phyloP scores from a whole-genome alignment of 1,140 invertebrate species.

The Orius insidiosus region DNA sequence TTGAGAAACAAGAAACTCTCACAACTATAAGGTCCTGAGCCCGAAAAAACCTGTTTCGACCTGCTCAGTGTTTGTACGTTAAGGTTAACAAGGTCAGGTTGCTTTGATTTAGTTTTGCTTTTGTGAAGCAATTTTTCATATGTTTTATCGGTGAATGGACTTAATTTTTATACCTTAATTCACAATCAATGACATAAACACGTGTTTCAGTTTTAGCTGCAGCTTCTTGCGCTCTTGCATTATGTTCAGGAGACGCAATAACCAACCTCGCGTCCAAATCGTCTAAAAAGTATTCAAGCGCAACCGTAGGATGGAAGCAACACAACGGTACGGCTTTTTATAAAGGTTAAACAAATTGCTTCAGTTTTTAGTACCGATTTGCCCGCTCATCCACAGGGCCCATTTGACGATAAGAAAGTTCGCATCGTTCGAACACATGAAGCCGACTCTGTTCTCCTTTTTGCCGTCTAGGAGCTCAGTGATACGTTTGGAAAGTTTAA shows the following conservation, averaged over 20 bases:
- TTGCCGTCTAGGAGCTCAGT: neutral
- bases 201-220: neutral
- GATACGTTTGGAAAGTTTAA: neutral
- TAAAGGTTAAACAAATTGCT: no score
- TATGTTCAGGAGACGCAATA: neutral
- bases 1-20: no score
- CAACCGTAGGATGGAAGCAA: neutral
- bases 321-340: neutral
- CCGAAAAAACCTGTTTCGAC: no score
- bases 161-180: neutral
- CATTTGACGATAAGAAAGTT: neutral
- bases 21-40: no score
- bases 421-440: neutral
- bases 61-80: no score
- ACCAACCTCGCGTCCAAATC: neutral
- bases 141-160: no score
- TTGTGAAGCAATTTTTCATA: no score
- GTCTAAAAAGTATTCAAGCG: slow-evolving; percentile 1
- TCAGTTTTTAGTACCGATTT: neutral
- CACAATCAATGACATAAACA: neutral
- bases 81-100: no score
- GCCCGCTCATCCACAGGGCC: slow-evolving; percentile 1
- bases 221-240: neutral
- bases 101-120: no score
- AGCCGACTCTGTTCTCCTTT: neutral